Evolutionary conservation across 2,113 vertebrate genomes (phyloP).

Genomic region (Irena cyanogastra): DNA sequence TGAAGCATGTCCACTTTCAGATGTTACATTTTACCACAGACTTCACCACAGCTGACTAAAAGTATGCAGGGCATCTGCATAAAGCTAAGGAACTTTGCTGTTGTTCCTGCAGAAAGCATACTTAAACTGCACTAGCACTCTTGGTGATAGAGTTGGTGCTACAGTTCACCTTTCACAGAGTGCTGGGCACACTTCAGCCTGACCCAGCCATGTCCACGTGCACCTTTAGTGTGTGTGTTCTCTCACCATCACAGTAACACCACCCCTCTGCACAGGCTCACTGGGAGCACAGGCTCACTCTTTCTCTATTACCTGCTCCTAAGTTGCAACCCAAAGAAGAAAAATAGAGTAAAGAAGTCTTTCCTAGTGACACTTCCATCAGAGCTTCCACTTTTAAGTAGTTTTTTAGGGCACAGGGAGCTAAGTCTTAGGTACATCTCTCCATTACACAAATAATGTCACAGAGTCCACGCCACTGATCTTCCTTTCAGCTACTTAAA

Average conservation of each 20-base stretch:
- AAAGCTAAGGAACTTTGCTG: not conserved
- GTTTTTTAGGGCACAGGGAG: not conserved
- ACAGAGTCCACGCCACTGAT: not conserved
- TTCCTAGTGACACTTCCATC: not conserved
- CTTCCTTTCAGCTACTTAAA: not conserved
- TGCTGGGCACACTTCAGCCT: not conserved
- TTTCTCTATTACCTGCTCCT: not conserved
- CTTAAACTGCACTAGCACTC: not conserved
- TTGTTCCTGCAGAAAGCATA: not conserved
- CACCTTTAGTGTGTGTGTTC: accelerated
- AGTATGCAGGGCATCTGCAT: not conserved
- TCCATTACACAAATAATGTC: not conserved
- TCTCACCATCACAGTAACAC: not conserved
- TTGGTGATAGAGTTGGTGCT: not conserved
- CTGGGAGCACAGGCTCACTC: too few relatives aligned
- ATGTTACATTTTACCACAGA: not conserved
- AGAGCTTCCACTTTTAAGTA: not conserved
- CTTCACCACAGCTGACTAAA: not conserved
- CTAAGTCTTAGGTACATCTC: not conserved
- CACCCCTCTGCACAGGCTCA: not conserved
- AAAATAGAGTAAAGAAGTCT: not conserved
- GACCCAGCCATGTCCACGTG: accelerated
- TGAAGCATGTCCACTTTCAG: not conserved
- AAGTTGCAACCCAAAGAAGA: not conserved
- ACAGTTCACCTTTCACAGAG: not conserved